phyloP scores from a whole-genome alignment of 2,113 vertebrate genomes.

The Dissostichus mawsoni region DNA sequence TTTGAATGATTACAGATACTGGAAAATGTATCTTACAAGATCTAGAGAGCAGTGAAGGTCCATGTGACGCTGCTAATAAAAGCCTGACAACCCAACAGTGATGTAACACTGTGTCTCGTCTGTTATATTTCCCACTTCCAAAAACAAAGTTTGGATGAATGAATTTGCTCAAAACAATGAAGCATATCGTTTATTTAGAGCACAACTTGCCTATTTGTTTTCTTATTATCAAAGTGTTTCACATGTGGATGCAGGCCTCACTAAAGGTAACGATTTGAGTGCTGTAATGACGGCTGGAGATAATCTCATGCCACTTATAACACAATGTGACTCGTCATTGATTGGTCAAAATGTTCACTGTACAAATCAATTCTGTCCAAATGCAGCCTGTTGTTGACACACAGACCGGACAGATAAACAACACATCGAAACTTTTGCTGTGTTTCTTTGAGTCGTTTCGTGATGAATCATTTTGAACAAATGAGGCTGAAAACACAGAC shows the following conservation, averaged over 20 bases:
- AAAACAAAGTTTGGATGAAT: background rate
- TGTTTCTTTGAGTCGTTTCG: background rate
- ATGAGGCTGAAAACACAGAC: background rate
- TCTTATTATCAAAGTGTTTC: background rate
- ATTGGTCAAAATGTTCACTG: slow-evolving; percentile 38
- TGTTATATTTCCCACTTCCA: background rate
- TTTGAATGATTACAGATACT: slow-evolving; percentile 9
- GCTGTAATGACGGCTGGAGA: slow-evolving; percentile 3
- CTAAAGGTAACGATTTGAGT: slow-evolving; percentile 1
- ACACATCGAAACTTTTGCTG: background rate
- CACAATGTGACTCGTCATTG: slow-evolving; percentile 35
- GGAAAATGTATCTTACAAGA: slow-evolving; percentile 1
- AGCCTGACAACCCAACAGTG: background rate
- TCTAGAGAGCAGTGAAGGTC: background rate
- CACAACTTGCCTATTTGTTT: background rate
- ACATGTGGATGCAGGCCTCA: background rate
- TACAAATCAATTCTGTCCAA: slow-evolving; percentile 44
- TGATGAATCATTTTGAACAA: background rate
- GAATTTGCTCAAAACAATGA: background rate
- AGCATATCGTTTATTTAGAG: background rate
- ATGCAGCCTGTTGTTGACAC: slow-evolving; percentile 28
- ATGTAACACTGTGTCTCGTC: background rate
- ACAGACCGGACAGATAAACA: background rate
- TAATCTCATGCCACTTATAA: slow-evolving; percentile 20
- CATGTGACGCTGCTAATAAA: background rate